A percentile compares a stretch with the other conserved stretches of the same genome.
These are phyloP conservation scores for Beroe ovata DNA, from an alignment of 37 sponge, comb jelly and placozoan species.

Conservation along the genomic window DNA sequence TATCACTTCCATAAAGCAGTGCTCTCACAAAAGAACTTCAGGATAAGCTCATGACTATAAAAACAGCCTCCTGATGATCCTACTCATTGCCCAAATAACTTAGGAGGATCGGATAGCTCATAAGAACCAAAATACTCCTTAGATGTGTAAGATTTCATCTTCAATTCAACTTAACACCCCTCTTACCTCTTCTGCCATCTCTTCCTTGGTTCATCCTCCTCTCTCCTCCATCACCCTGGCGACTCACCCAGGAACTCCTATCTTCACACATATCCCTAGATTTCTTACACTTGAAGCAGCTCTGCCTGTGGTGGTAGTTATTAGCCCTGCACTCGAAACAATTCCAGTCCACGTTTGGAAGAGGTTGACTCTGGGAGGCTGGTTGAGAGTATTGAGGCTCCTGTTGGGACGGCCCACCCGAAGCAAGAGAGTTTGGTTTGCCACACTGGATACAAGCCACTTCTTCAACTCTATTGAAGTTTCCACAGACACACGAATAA, in stretches of 20 bases:
- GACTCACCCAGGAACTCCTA: neutral
- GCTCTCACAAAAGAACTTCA: no score
- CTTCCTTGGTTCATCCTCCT: neutral
- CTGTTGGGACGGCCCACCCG: neutral
- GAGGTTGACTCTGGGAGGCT: neutral
- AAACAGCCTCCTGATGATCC: no score
- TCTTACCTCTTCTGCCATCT: slow-evolving; percentile 53
- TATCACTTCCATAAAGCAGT: no score
- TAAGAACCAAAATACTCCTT: no score
- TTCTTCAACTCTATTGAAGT: slow-evolving; percentile 3
- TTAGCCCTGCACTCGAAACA: slow-evolving; percentile 17
- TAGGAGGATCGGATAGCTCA: no score
- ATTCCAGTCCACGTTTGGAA: slow-evolving; percentile 12
- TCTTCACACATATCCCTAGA: slow-evolving; percentile 43
- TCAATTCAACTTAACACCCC: no score
- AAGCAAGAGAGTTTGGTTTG: neutral
- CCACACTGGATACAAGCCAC: neutral
- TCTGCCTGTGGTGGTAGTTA: slow-evolving; percentile 9
- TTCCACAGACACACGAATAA: slow-evolving; percentile 29
- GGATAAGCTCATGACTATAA: no score
- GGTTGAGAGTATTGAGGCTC: neutral
- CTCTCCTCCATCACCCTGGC: neutral
- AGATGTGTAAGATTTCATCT: no score
- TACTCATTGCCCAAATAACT: no score
- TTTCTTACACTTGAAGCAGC: slow-evolving; percentile 47